phyloP scores from a whole-genome alignment of 2,113 vertebrate species.

The Pipra filicauda region DNA sequence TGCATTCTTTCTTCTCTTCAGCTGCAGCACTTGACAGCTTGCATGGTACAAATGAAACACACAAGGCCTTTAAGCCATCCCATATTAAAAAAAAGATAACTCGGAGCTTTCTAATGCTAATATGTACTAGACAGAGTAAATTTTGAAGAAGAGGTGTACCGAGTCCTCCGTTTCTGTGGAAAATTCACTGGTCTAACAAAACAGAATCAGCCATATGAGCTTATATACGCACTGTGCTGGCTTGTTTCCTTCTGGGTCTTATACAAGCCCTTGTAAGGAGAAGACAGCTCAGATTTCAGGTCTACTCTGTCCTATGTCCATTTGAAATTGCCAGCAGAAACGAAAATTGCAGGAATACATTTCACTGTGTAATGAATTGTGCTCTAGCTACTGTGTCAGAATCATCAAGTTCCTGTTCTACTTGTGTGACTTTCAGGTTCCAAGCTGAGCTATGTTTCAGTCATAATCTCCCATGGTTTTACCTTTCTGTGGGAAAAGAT shows the following conservation, averaged over 20 bases:
- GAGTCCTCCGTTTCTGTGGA: not conserved
- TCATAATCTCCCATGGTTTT: not conserved
- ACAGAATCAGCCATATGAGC: not conserved
- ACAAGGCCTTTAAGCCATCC: conserved; percentile 35
- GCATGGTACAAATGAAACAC: conserved; percentile 2
- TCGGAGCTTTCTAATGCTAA: not conserved
- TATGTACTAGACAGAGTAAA: not conserved
- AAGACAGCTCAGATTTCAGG: not conserved
- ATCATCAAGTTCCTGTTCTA: not conserved
- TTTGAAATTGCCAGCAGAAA: not conserved
- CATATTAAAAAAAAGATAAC: not conserved
- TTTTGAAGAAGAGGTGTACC: not conserved
- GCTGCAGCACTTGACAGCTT: conserved; percentile 38
- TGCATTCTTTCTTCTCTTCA: conserved; percentile 31
- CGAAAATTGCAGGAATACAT: not conserved
- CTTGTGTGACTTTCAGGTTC: not conserved
- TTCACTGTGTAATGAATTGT: not conserved
- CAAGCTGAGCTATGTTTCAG: not conserved
- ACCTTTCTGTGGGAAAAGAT: not conserved
- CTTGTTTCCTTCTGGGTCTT: conserved; percentile 16
- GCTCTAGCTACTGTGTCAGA: not conserved
- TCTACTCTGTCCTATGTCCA: not conserved
- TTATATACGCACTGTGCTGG: accelerated
- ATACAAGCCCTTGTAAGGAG: conserved; percentile 4
- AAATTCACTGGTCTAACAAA: not conserved